Percentiles rank a stretch among this genome's conserved stretches.
Evolutionary conservation across 1,140 invertebrate genomes (phyloP).

Genomic region (Leptonema lineaticorne): DNA sequence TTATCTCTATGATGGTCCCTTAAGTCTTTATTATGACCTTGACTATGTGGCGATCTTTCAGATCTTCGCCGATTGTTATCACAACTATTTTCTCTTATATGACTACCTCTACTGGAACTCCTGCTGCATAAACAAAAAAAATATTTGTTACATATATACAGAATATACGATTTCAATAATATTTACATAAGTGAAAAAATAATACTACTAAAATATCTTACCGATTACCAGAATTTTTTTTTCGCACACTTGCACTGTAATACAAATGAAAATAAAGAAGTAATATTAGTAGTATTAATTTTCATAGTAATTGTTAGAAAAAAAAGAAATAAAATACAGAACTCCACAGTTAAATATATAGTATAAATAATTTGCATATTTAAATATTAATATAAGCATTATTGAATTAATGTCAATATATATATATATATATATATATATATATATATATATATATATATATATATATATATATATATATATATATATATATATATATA

Average conservation of each 20-base stretch:
- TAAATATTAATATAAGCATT: too few species aligned
- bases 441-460: too few species aligned
- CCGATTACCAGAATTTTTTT: slow-evolving; percentile 40
- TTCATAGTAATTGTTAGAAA: not conserved
- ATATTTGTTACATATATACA: not conserved
- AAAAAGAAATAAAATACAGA: not conserved
- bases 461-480: too few species aligned
- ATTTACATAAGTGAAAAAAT: not conserved
- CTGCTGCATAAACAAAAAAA: slow-evolving; percentile 13
- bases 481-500: too few species aligned
- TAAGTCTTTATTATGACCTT: slow-evolving; percentile 24
- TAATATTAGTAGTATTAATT: slow-evolving; percentile 30
- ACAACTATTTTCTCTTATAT: slow-evolving; percentile 30
- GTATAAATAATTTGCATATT: too few species aligned
- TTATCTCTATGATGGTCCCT: slow-evolving; percentile 35
- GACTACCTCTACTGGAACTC: slow-evolving; percentile 38
- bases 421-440: too few species aligned
- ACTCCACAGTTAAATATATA: too few species aligned
- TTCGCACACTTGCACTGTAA: slow-evolving; percentile 36
- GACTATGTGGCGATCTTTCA: slow-evolving; percentile 36
- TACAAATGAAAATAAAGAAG: slow-evolving; percentile 24
- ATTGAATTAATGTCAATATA: too few species aligned
- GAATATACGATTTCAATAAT: not conserved
- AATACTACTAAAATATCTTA: slow-evolving; percentile 31
- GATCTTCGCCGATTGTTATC: slow-evolving; percentile 24